Percentiles rank a stretch among this genome's conserved stretches.
phyloP scores from a whole-genome alignment of 53 echinoderm and acorn worm genomes.

The Apostichopus leukothele region DNA sequence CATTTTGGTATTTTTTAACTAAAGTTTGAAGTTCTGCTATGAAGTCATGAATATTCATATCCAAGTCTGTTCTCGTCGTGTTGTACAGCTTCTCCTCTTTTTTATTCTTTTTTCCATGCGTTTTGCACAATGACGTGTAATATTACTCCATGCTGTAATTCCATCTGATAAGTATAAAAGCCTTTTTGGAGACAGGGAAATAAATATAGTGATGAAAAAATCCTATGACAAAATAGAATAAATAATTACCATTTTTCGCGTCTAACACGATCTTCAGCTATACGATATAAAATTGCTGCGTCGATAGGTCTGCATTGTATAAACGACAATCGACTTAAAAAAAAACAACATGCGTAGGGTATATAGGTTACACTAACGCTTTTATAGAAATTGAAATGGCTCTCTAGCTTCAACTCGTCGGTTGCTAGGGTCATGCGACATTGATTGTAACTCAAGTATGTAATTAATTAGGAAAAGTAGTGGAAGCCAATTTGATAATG shows the following conservation, averaged over 20 bases:
- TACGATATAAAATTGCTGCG: background rate
- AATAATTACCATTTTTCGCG: slow-evolving; percentile 36
- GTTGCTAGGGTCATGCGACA: background rate
- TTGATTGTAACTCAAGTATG: background rate
- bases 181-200: slow-evolving; percentile 37
- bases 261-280: background rate
- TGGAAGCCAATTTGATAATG: background rate
- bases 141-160: slow-evolving; percentile 27
- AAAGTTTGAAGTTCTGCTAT: background rate
- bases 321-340: background rate
- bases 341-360: background rate
- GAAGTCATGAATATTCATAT: background rate
- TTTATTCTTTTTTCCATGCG: background rate
- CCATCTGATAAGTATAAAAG: slow-evolving; percentile 30
- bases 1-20: background rate
- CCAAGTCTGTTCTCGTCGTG: background rate
- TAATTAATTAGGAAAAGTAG: background rate
- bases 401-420: background rate
- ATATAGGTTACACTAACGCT: background rate
- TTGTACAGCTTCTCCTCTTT: background rate
- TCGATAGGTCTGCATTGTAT: background rate
- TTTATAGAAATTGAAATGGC: background rate
- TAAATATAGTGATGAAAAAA: slow-evolving; percentile 19
- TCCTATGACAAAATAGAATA: slow-evolving; percentile 10
- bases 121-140: background rate